Base-by-base conservation (phyloP, 2,113 vertebrate genomes). In the Lepus timidus region DNA sequence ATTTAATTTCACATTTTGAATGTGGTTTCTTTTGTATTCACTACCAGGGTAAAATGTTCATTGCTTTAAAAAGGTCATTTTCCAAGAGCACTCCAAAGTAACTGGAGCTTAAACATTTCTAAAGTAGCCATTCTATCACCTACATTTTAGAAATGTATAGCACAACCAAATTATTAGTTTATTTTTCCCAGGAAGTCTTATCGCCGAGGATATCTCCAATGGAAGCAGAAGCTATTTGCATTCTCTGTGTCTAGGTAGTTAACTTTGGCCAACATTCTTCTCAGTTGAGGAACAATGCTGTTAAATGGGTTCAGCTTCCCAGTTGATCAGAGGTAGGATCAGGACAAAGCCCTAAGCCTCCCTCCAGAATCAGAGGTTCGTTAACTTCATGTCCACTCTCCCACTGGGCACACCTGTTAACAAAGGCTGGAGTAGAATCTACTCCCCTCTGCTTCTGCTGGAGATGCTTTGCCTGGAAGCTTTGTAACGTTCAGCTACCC, bases 1-100 rank as follows among this genome's bases (percentile, higher is more conserved):
- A 89, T 29, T 94, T 61, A 92, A 94, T 94, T 96, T 88, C 65
- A 92, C 70, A 90, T 39, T 64, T 88, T 81, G 75, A 94, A 87
- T 94, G 94, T 88, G 88, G 90, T 90, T 96, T 96, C 64, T 96
- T 97, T 91, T 96, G 95, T 97, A 51, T 93, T 90, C 61, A 58
- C 13, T 36, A 49, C 4, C 67, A 9, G 13, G 62, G 8, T 44
- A 86, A 93, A 94, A 84, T 71, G 39, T 67, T 36, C 49, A 89
- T 78, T 86, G 52, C 44, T 92, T 92, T 95, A 90, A 90, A 90
- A 68, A 29, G 51, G 9, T 67, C 36, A 80, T 71, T 92, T 96
- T 90, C 31, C 36, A 92, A 92, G n/a, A 73, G 16, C 51, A 31
- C 14, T 83, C 29, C 58, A 80, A 89, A 85, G 10, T 71, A n/a